Evolutionary conservation across 2,113 vertebrate genomes (phyloP).

Genomic region (Odocoileus hemionus): DNA sequence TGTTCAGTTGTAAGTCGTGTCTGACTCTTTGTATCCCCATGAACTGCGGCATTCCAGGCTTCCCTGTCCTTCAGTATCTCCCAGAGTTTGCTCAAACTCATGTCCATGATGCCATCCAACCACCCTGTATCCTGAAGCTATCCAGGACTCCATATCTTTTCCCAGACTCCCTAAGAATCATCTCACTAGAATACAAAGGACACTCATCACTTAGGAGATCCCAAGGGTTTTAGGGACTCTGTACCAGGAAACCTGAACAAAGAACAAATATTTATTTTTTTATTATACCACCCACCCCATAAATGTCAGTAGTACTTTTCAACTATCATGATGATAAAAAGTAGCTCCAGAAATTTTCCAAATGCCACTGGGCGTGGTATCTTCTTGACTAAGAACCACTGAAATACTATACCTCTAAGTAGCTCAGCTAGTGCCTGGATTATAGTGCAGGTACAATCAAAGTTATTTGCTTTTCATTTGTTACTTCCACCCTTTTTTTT

Average conservation of each 20-base stretch:
- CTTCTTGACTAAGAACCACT: not conserved
- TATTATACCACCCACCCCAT: not conserved
- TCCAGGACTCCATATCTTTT: too few relatives aligned
- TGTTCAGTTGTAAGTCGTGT: not conserved
- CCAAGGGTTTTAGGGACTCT: not conserved
- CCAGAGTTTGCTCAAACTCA: not conserved
- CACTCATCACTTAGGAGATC: not conserved
- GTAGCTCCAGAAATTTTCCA: not conserved
- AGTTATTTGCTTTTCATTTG: not conserved
- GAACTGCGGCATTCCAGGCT: not conserved
- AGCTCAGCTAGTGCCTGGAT: not conserved
- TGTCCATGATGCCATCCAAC: not conserved
- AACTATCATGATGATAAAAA: not conserved
- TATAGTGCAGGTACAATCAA: not conserved
- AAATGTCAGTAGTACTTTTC: not conserved
- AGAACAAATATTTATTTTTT: not conserved
- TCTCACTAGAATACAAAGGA: not conserved
- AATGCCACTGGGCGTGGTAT: not conserved
- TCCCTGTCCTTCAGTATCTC: not conserved
- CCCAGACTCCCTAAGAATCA: not conserved
- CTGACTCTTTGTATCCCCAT: not conserved
- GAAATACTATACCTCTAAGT: not conserved
- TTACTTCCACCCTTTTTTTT: not conserved
- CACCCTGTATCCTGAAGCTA: not conserved
- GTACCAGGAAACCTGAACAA: not conserved